Base-by-base conservation (phyloP, 2,888 invertebrate genomes). In the Iselma pallidipennis region DNA sequence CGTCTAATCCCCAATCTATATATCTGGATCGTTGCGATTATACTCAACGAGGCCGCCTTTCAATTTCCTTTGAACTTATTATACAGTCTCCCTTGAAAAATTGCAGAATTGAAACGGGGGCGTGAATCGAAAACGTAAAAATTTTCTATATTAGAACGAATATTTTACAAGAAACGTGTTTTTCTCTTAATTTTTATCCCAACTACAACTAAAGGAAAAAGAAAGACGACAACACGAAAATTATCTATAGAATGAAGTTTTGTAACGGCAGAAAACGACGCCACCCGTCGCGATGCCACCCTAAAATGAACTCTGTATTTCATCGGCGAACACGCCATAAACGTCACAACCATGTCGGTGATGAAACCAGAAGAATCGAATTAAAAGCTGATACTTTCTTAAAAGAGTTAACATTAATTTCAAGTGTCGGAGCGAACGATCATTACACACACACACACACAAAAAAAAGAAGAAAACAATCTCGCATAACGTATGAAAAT, bases 251-350 rank as follows among this genome's bases (percentile, higher is more conserved):
- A 45, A 21, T 1, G 21, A 49, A 57, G 57, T 42, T 57, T 57
- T 26, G 42, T 49, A 50, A 55, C 31, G 49, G 52, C 12, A 28
- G 23, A 37, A 33, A 56, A 49, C 57, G 58, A 53, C 31, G 64
- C 61, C 65, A 53, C 66, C 68, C 55, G 65, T 67, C 61, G 67
- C 53, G 66, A 67, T 52, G 61, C 57, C 33, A 50, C n/a, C 55
- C 28, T 54, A 63, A 70, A 70, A 70, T 70, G 68, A 70, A 68
- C 66, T 67, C 68, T 64, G 66, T 70, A 70, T 66, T 70, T 70
- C 62, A 70, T 61, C 57, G 52, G 55, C 33, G 61, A 67, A 68
- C 70, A 68, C 57, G 67, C 70, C 56, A 70, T 70, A 68, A 70
- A 70, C 59, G 70, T 70, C 70, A 59, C 21, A 58, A 49, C 55